phyloP scores from a whole-genome alignment of 2,797 vertebrate genomes.

The Chrysocyon brachyurus region DNA sequence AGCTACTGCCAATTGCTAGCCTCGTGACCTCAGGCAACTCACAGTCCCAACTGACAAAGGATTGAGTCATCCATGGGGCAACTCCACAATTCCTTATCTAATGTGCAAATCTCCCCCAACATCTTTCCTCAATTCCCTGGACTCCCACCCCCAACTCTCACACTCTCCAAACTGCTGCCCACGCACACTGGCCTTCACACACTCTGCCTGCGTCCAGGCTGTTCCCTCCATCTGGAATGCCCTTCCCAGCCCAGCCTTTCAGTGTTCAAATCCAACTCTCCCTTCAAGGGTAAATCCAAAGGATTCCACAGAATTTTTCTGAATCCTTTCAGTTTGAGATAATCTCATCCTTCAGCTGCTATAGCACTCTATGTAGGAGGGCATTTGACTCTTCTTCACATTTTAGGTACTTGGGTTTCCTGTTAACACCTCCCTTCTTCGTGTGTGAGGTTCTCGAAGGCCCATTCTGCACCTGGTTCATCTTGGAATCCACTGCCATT shows the following conservation, averaged over 20 bases:
- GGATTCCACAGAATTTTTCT: neutral
- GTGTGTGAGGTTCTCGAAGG: neutral
- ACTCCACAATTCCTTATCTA: neutral
- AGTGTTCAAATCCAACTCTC: neutral
- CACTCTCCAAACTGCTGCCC: neutral
- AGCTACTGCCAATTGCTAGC: neutral
- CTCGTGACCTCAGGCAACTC: neutral
- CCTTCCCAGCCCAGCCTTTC: neutral
- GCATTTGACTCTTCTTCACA: slow-evolving; percentile 3
- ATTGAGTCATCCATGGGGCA: neutral
- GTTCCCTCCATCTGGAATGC: neutral
- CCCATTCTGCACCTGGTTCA: neutral
- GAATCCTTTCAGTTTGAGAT: neutral
- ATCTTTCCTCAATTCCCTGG: neutral
- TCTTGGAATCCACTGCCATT: neutral
- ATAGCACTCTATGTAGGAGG: neutral
- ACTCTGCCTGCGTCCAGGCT: neutral
- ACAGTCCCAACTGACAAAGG: neutral
- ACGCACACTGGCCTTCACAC: neutral
- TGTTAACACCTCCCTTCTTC: neutral
- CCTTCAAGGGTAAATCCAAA: neutral
- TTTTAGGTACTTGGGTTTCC: neutral
- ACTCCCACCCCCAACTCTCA: neutral
- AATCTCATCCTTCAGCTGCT: neutral
- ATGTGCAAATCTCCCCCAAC: neutral